These are phyloP conservation scores for Cryptocephalus moraei DNA, from an alignment of 2,888 invertebrate species.

Conservation along the genomic window DNA sequence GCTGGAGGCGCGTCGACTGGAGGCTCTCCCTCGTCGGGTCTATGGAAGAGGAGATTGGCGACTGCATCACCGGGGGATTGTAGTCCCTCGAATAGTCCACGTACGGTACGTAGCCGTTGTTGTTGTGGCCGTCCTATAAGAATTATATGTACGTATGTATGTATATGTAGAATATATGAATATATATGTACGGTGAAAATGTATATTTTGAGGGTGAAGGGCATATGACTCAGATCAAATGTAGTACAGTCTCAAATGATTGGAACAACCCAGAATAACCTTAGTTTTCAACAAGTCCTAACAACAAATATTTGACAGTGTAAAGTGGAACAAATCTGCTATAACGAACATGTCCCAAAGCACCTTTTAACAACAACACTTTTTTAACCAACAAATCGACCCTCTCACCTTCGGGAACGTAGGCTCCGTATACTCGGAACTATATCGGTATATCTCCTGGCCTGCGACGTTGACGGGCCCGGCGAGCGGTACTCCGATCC, in stretches of 20 bases:
- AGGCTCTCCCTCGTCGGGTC: constrained; percentile 32
- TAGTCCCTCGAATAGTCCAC: constrained; percentile 84
- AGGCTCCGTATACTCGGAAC: constrained; percentile 69
- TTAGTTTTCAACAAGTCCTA: too few species aligned
- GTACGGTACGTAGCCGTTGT: constrained; percentile 79
- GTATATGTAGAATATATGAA: neutral
- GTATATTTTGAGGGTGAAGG: neutral
- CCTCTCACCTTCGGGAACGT: constrained; percentile 61
- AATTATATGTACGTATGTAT: neutral
- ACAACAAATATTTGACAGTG: neutral
- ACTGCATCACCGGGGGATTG: constrained; percentile 64
- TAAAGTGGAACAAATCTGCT: too few species aligned
- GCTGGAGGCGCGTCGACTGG: constrained; percentile 37
- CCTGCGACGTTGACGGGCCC: constrained; percentile 66
- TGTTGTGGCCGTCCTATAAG: constrained; percentile 66
- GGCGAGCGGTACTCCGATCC: constrained; percentile 63
- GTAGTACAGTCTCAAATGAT: too few species aligned
- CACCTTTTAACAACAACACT: too few species aligned
- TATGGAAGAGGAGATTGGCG: constrained; percentile 47
- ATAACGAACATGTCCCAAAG: too few species aligned
- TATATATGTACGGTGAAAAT: neutral
- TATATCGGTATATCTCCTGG: constrained; percentile 59
- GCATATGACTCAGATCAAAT: too few species aligned
- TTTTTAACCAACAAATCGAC: neutral
- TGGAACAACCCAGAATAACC: too few species aligned